Evolutionary conservation across 2,797 vertebrate species (phyloP), one percentile per base, ranked within the genome.

Genomic region (Aplochiton taeniatus): DNA sequence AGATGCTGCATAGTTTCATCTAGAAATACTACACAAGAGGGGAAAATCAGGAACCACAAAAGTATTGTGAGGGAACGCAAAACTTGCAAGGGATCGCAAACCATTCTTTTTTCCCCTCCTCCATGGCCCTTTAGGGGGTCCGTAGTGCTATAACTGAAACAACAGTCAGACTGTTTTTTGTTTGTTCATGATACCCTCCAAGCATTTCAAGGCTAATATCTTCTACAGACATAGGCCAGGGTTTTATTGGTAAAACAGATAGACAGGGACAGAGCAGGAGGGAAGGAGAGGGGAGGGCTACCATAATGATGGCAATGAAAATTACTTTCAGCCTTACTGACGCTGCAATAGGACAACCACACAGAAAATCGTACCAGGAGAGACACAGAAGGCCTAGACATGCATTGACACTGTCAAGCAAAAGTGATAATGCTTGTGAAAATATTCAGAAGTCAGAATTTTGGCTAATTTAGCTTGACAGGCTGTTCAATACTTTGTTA

Each of bases 211-310:
- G 66, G 46, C 70, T 84, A 60, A 77, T 70, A 44, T 19, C 55
- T 72, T 90, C 68, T 77, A 50, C 84, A 83, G 13, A 85, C 68
- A 31, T 6, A 75, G 60, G 53, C 16, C 44, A 49, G n/a, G 19
- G 42, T 50, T 0, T 54, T 63, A 49, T 76, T 68, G 72, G 65
- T 20, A 70, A 76, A 82, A 66, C 52, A 69, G 49, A 61, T 17
- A 49, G 58, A 62, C 41, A 52, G 58, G 43, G 41, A 63, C 14
- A 14, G 13, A 66, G 6, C 12, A 4, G 62, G 43, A 17, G 44
- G 45, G 65, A 46, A 47, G 61, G 59, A 53, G 64, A 47, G 31
- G 61, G 62, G 41, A 68, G 62, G 13, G 79, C 44, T 70, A 65
- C 68, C 17, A 31, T 70, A 53, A 61, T 43, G 55, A 65, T 2